Evolutionary conservation across 2,888 invertebrate genomes (phyloP), one percentile per base, ranked within the genome.

Genomic region (Torymus tubicola): DNA sequence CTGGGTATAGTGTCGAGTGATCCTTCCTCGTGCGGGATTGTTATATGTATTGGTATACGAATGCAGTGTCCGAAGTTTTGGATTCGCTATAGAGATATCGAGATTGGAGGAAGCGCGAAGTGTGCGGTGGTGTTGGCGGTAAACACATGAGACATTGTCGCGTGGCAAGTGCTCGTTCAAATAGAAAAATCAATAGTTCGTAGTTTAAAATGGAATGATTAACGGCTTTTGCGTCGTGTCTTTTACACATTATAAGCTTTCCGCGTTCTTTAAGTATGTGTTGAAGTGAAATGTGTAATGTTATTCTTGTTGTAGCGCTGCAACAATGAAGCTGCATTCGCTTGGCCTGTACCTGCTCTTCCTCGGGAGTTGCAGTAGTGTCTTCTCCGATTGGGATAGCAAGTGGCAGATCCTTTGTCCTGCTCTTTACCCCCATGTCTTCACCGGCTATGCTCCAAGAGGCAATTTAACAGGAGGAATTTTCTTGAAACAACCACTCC

Each of bases 401-500:
- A 86, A 87, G 63, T 85, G 86, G 85, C 86, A 93, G 87, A 91
- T 92, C 85, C 90, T 92, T 77, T 93, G 93, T 84, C 92, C 93
- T 0, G 92, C 92, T 84, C 87, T 93, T 42, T 93, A 92, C 87
- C 93, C 92, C 2, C 92, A 91, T 86, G 92, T 93, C 86, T 93
- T 93, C 84, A 90, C 92, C 42, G 93, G 93, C 85, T 93, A 92
- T 87, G 92, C 92, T 71, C 93, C 93, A 82, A 91, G 91, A 73
- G 93, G 93, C 90, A 92, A 93, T 80, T 83, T 88, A 21, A 85
- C 88, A 18, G 86, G 86, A 68, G 95, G 94, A 0, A 92, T 92
- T 82, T 95, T 93, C 85, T 93, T 93, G 2, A 93, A 93, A 86
- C 92, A 93, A 84, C 89, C 91, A 24, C 91, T 91, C 65, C 87